A percentile compares a stretch with the other conserved stretches of the same genome.
These are phyloP conservation scores for Schrankia costaestrigalis DNA, from an alignment of 2,888 invertebrate genomes.

Conservation along the genomic window DNA sequence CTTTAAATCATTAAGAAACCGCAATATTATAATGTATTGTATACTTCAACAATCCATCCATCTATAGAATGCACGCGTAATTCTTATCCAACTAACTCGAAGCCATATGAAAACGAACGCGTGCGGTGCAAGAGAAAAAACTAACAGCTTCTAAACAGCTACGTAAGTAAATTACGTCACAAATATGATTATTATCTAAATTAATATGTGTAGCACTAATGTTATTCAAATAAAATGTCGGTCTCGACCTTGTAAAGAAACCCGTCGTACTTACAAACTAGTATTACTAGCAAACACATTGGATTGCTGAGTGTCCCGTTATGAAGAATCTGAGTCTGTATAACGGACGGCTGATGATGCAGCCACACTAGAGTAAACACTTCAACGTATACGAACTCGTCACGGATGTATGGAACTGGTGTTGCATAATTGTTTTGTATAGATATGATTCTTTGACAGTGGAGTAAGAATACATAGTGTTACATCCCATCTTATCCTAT, in stretches of 20 bases:
- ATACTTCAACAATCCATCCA: conserved; percentile 2
- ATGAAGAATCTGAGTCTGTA: conserved; percentile 52
- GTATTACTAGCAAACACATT: too few species aligned
- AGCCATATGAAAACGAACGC: too few species aligned
- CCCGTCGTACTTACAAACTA: conserved; percentile 18
- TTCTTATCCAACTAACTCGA: too few species aligned
- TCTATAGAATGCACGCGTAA: conserved; percentile 1
- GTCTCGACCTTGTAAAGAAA: conserved; percentile 32
- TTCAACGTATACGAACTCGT: conserved; percentile 16
- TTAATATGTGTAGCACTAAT: conserved; percentile 18
- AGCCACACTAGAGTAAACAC: conserved; percentile 36
- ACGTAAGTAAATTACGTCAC: too few species aligned
- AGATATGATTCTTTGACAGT: not conserved
- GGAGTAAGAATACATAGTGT: not conserved
- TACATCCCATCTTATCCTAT: not conserved
- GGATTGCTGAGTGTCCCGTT: conserved; percentile 50
- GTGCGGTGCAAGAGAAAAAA: too few species aligned
- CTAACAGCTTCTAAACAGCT: too few species aligned
- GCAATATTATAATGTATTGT: too few species aligned
- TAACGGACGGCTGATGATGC: conserved; percentile 48
- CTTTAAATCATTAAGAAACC: too few species aligned
- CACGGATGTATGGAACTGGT: conserved; percentile 14
- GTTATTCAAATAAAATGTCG: conserved; percentile 31
- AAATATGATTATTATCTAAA: too few species aligned
- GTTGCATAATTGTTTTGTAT: conserved; percentile 10